Conservation (phyloP, 2,113 vertebrate species). For the Coregonus clupeaformis region DNA sequence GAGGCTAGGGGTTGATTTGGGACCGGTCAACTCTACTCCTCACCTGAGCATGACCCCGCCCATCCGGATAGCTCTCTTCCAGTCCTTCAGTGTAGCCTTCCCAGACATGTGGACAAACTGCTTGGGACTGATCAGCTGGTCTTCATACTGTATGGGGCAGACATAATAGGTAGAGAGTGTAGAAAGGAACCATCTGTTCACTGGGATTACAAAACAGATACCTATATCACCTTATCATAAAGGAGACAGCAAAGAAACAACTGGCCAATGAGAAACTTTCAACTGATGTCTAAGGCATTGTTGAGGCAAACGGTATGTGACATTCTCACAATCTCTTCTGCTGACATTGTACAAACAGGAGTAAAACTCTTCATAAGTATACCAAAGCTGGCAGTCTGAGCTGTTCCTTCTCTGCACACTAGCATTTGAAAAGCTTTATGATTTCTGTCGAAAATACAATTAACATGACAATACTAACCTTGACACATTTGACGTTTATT, state of each 20-base stretch:
- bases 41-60: slow-evolving; percentile 86
- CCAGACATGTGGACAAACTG: slow-evolving; percentile 98
- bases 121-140: slow-evolving; percentile 96
- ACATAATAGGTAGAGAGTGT: neutral
- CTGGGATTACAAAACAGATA: too few species aligned
- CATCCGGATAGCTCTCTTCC: slow-evolving; percentile 97
- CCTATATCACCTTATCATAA: too few species aligned
- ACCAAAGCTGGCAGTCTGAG: too few species aligned
- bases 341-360: too few species aligned
- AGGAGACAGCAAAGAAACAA: too few species aligned
- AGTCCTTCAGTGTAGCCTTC: slow-evolving; percentile 96
- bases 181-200: neutral
- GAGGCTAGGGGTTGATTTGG: too few species aligned
- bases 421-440: neutral
- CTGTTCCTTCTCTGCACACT: too few species aligned
- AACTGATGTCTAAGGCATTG: too few species aligned
- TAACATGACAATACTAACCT: slow-evolving; percentile 71
- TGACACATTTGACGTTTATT: slow-evolving; percentile 98
- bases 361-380: too few species aligned
- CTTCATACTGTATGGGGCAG: slow-evolving; percentile 82
- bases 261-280: too few species aligned
- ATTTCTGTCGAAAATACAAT: neutral
- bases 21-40: neutral
- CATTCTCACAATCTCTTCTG: too few species aligned
- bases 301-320: too few species aligned